A percentile compares a stretch with the other conserved stretches of the same genome.
Evolutionary conservation across 2,888 invertebrate species (phyloP).

Genomic region (Pollenia labialis): DNA sequence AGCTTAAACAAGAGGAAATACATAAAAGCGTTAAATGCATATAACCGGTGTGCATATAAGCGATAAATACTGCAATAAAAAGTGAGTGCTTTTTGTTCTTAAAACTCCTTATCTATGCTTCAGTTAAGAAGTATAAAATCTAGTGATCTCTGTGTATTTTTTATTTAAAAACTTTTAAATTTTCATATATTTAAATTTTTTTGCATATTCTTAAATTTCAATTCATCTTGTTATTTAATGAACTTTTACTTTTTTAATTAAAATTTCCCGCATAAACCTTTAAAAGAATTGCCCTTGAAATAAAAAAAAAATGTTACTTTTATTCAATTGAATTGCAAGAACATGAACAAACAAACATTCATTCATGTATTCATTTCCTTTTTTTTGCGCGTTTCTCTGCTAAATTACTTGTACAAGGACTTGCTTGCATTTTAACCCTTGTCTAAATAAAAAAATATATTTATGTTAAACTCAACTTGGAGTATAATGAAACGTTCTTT

Average conservation of each 20-base stretch:
- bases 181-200: too few relatives aligned
- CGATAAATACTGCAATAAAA: too few relatives aligned
- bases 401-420: not conserved
- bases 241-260: not conserved
- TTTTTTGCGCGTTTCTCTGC: not conserved
- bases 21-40: too few relatives aligned
- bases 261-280: not conserved
- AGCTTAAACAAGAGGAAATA: too few relatives aligned
- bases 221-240: too few relatives aligned
- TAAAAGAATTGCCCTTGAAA: constrained; percentile 12
- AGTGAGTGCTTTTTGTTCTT: too few relatives aligned
- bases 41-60: too few relatives aligned
- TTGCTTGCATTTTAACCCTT: not conserved
- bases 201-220: too few relatives aligned
- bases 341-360: not conserved
- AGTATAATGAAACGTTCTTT: not conserved
- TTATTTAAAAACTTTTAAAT: too few relatives aligned
- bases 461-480: constrained; percentile 13
- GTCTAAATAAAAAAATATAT: not conserved
- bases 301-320: not conserved
- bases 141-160: too few relatives aligned
- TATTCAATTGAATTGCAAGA: not conserved
- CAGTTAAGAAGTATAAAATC: too few relatives aligned
- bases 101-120: too few relatives aligned
- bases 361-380: not conserved